Evolutionary conservation across 2,113 vertebrate genomes (phyloP), one percentile per base, ranked within the genome.

Genomic region (Puffinus mauretanicus): DNA sequence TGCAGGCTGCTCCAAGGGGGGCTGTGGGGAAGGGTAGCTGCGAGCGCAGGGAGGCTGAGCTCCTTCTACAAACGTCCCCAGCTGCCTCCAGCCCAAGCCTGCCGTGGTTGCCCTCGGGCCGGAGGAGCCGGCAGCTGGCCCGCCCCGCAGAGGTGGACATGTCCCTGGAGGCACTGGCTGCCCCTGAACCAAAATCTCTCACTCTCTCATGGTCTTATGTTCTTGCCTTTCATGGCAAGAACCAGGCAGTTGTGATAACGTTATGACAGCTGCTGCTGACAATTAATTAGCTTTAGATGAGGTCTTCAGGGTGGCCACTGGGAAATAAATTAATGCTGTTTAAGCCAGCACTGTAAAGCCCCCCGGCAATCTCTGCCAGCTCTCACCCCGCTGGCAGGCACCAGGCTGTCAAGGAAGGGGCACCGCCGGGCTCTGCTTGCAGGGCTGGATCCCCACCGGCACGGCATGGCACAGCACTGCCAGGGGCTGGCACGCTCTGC

Each of bases 391-490:
- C 30, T 17, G 25, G 84, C 46, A 72, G 67, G 83, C 46, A 84
- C 34, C 40, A 27, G 66, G 46, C 57, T 88, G 51, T 2, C 0
- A 2, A 65, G 32, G 19, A 88, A 36, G 20, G 32, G 51, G 6
- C 3, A 1, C 16, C 0, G 0, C 20, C 0, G 0, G 40, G 27
- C 21, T 75, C 36, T 61, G 46, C 34, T 46, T 40, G 54, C 32
- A 21, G 64, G 29, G 54, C 30, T 44, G 42, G 13, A 30, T 49
- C 42, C 34, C 10, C 62, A 49, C 15, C 62, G 61, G 70, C 42
- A 12, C 36, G 22, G 57, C 55, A 2, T 65, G 22, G 38, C 57
- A 30, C 29, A 11, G 29, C 61, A 3, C 72, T 26, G 38, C 22
- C 54, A 10, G 42, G 12, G 30, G 9, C 62, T 13, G 7, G 12